phyloP scores from a whole-genome alignment of 2,888 invertebrate genomes.

The Tinea pellionella region DNA sequence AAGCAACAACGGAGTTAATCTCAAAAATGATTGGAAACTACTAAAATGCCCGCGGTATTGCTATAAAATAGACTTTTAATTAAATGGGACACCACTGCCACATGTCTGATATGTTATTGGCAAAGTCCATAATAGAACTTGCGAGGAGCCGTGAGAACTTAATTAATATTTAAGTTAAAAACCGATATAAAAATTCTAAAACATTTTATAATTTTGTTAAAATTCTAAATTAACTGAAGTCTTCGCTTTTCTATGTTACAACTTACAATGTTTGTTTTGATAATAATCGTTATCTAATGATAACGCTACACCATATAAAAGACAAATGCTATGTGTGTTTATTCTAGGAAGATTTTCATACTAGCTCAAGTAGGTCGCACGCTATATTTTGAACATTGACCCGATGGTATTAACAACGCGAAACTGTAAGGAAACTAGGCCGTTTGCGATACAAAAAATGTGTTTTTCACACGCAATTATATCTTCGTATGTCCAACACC shows the following conservation, averaged over 20 bases:
- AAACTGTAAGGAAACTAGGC: conserved; percentile 28
- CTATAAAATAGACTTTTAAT: no score
- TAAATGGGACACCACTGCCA: no score
- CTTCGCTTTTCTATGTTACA: background rate
- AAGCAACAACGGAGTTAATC: conserved; percentile 21
- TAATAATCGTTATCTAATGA: background rate
- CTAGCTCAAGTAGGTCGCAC: conserved; percentile 17
- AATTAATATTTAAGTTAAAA: no score
- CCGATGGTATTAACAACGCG: conserved; percentile 29
- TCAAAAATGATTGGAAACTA: no score
- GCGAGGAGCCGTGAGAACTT: no score
- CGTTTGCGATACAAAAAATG: conserved; percentile 15
- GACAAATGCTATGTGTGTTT: background rate
- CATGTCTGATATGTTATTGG: no score
- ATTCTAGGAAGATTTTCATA: background rate
- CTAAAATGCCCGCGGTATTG: no score
- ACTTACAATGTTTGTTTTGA: background rate
- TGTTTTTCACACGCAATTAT: background rate
- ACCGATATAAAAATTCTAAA: no score
- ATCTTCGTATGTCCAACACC: background rate
- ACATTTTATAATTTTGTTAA: no score
- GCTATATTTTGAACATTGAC: conserved; percentile 38
- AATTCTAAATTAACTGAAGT: no score
- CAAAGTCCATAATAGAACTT: no score
- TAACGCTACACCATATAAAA: background rate